These are phyloP conservation scores for Hydrocynus forskahlii DNA, from an alignment of 2,797 vertebrate species.

Conservation along the genomic window DNA sequence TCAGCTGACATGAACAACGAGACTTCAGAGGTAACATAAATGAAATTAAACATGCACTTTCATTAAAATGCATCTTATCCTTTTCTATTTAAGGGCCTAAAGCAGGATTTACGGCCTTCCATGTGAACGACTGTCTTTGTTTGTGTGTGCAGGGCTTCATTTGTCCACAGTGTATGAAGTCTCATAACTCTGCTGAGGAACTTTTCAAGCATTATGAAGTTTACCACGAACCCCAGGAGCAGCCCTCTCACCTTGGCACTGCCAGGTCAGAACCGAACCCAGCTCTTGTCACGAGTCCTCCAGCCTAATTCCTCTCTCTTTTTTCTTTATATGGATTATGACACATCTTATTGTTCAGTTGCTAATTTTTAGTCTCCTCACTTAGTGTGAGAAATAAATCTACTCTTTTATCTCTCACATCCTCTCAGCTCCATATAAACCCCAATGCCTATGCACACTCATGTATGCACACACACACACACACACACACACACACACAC, in stretches of 20 bases:
- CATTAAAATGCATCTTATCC: no score
- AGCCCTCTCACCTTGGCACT: conserved; percentile 82
- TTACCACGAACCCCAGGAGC: conserved; percentile 90
- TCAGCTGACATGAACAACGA: conserved; percentile 92
- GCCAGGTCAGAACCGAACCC: conserved; percentile 79
- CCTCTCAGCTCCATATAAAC: background rate
- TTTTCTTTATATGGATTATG: background rate
- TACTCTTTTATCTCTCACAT: background rate
- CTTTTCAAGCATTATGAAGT: conserved; percentile 97
- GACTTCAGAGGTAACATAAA: conserved; percentile 89
- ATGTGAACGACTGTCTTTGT: background rate
- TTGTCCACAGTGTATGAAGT: conserved; percentile 99
- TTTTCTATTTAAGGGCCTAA: no score
- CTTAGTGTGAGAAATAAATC: background rate
- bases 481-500: no score
- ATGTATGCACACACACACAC: background rate
- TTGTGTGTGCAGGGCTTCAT: conserved; percentile 90
- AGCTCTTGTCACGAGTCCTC: background rate
- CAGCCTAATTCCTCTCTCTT: background rate
- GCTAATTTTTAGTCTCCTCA: background rate
- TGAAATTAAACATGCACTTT: background rate
- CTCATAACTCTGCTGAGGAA: conserved; percentile 96
- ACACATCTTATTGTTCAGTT: background rate
- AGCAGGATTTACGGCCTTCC: background rate
- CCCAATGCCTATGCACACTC: background rate